These are phyloP conservation scores for Rhamphomyia laevipes DNA, from an alignment of 2,888 invertebrate species.

Conservation along the genomic window DNA sequence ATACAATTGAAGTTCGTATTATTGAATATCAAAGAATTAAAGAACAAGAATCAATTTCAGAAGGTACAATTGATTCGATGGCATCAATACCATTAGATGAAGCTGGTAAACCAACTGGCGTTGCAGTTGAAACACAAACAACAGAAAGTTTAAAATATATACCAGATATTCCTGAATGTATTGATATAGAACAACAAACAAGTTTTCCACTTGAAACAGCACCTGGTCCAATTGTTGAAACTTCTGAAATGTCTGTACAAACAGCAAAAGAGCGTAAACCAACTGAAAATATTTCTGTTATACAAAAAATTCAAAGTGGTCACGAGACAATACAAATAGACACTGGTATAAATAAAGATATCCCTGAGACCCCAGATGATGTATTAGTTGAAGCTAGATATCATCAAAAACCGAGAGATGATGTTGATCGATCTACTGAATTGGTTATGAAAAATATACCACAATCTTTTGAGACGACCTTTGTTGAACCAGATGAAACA, in stretches of 20 bases:
- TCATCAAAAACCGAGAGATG: conserved; percentile 41
- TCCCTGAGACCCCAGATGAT: conserved; percentile 45
- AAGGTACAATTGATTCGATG: not conserved
- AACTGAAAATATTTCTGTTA: conserved; percentile 54
- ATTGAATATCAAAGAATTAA: conserved; percentile 23
- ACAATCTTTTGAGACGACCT: conserved; percentile 67
- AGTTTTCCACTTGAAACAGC: conserved; percentile 34
- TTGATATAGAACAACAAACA: conserved; percentile 49
- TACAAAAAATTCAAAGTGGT: conserved; percentile 49
- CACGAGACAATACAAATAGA: conserved; percentile 62
- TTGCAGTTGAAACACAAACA: conserved; percentile 54
- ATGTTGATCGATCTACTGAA: conserved; percentile 47
- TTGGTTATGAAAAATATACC: conserved; percentile 60
- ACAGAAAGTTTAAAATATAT: conserved; percentile 42
- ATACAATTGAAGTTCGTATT: conserved; percentile 36
- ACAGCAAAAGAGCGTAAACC: conserved; percentile 37
- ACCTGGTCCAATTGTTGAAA: conserved; percentile 19
- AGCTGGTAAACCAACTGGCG: not conserved
- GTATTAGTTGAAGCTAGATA: conserved; percentile 64
- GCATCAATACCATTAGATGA: not conserved
- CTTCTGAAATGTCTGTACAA: conserved; percentile 30
- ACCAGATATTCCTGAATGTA: conserved; percentile 37
- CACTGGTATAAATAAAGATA: conserved; percentile 45
- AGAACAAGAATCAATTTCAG: conserved; percentile 16
- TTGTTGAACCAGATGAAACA: conserved; percentile 71